These are phyloP conservation scores for Ellobius talpinus DNA, from an alignment of 2,113 vertebrate species.

Conservation along the genomic window DNA sequence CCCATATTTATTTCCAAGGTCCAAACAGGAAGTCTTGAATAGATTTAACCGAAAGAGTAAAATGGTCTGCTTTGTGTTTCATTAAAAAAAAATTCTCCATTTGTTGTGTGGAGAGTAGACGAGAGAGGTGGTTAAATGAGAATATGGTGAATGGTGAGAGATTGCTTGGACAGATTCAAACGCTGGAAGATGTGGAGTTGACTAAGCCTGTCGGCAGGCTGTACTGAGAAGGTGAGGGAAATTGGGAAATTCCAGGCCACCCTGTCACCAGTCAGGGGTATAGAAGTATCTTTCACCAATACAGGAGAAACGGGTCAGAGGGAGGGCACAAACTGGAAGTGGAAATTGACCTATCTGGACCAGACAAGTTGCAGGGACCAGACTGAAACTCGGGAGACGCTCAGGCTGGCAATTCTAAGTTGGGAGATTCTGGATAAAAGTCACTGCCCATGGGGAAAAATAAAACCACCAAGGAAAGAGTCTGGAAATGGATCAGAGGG, in stretches of 20 bases:
- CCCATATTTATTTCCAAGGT: background rate
- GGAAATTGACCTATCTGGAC: background rate
- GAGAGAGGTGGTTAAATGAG: background rate
- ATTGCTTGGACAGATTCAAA: background rate
- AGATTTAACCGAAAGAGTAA: background rate
- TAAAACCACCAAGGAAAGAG: background rate
- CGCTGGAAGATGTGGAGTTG: background rate
- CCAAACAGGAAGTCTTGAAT: background rate
- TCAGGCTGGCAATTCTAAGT: background rate
- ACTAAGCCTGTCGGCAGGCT: background rate
- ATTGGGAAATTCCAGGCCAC: background rate
- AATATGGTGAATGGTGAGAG: background rate
- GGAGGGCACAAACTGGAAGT: background rate
- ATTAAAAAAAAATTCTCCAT: background rate
- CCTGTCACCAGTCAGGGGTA: background rate
- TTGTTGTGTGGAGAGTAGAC: background rate
- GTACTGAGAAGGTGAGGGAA: background rate
- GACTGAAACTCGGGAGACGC: background rate
- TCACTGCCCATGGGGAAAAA: background rate
- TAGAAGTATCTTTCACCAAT: background rate
- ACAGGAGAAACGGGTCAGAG: background rate
- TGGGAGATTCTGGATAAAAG: background rate
- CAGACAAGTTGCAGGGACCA: background rate
- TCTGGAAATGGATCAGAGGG: background rate
- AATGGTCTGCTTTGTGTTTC: slow-evolving; percentile 11